Base-by-base conservation (phyloP, 2,888 invertebrate species). In the Schizotus pectinicornis region DNA sequence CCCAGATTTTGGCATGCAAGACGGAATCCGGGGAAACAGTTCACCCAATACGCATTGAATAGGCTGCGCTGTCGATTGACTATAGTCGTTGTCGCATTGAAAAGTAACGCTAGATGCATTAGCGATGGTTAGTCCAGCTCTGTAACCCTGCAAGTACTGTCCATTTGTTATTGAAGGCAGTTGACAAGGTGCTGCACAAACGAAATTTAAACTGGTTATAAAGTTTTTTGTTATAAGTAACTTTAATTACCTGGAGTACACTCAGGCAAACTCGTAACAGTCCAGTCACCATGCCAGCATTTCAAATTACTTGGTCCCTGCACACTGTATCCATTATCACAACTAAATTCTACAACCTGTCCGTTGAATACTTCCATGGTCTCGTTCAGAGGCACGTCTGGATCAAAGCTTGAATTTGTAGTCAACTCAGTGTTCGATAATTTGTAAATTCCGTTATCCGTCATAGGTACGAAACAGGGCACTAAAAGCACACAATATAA, bases 281-380 rank as follows among this genome's bases (percentile, higher is more conserved):
- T 88, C 92, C 92, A 93, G 68, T 91, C 89, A 2, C 93, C 93
- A 62, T 89, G 87, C 84, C 89, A 89, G 72, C 93, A 93, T 31
- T 88, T 84, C 32, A 93, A 79, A 67, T 88, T 88, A 1, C 86
- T 86, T 0, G 89, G 85, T 0, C 92, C 93, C 77, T 85, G 85
- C 1, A 86, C 83, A 58, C 84, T 84, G 71, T 85, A 91, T 67
- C 92, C 92, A 62, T 86, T 86, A 72, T 86, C 83, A 75, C 94
- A 94, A 37, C 88, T 86, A 72, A 93, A 88, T 50, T 89, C 88
- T 0, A 92, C 86, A 3, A 88, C 86, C 72, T 90, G 88, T 9
- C 89, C 89, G 66, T 91, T 90, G 2, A 82, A 81, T 0, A 89
- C 82, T 1, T 85, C 84, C 7, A 83, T 81, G 0, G 85, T 85